A percentile compares a stretch with the other conserved stretches of the same genome.
Evolutionary conservation across 2,797 vertebrate species (phyloP).

Genomic region (Nothura maculosa): DNA sequence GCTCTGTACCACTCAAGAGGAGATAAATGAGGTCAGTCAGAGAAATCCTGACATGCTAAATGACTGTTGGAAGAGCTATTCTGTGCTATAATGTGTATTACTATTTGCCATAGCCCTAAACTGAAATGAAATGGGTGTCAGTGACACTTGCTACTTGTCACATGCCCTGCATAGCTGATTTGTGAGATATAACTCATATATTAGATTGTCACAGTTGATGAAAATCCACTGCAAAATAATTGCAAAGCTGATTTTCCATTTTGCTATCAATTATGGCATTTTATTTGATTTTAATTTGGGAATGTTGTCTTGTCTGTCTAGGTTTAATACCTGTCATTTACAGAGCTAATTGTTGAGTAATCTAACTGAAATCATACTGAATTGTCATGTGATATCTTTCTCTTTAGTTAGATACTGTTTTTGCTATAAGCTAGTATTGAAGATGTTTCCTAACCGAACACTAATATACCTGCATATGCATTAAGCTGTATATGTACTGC

Average conservation of each 20-base stretch:
- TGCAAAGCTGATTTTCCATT: background rate
- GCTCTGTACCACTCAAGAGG: constrained; percentile 78
- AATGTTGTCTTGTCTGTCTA: background rate
- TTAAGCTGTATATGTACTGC: background rate
- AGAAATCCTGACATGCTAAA: background rate
- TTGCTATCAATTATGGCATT: background rate
- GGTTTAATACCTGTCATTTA: background rate
- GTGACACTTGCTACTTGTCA: background rate
- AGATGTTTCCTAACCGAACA: background rate
- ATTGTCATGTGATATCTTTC: background rate
- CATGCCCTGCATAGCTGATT: rapidly evolving
- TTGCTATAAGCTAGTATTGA: background rate
- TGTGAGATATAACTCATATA: background rate
- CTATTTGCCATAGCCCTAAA: background rate
- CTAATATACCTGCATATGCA: background rate
- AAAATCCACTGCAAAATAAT: background rate
- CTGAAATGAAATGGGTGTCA: background rate
- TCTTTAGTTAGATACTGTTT: background rate
- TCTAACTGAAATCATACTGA: background rate
- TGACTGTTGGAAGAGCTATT: background rate
- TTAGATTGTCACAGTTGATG: background rate
- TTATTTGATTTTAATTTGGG: background rate
- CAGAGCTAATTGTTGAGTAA: background rate
- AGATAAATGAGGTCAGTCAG: constrained; percentile 84
- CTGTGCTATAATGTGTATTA: background rate